Conservation (phyloP, 2,888 invertebrate genomes). For the Spisula solida region DNA sequence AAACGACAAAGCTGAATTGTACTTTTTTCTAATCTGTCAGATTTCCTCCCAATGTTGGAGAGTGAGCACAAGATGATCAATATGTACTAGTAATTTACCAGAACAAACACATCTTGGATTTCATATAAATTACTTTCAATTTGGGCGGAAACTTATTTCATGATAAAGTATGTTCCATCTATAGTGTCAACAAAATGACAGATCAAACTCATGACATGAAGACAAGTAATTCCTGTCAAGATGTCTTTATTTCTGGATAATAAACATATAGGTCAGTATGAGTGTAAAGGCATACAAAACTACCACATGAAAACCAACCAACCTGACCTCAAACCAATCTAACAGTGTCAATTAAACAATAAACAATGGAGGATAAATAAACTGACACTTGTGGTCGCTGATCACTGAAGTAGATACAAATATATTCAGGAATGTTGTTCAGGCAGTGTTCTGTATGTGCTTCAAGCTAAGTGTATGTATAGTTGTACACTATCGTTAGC, state of each 20-base stretch:
- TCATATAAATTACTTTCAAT: not conserved
- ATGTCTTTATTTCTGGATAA: not conserved
- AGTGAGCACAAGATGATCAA: too few relatives aligned
- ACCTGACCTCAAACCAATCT: conserved; percentile 8
- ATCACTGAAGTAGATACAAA: not conserved
- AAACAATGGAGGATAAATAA: conserved; percentile 6
- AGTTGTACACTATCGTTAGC: too few relatives aligned
- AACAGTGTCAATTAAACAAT: conserved; percentile 4
- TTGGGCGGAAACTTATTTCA: conserved; percentile 12
- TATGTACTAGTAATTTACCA: too few relatives aligned
- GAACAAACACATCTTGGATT: too few relatives aligned
- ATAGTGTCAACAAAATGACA: conserved; percentile 15
- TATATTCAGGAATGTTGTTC: not conserved
- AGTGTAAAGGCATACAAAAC: not conserved
- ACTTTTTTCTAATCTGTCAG: too few relatives aligned
- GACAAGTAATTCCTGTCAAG: conserved; percentile 13
- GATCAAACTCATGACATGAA: conserved; percentile 13
- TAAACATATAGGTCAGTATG: conserved; percentile 14
- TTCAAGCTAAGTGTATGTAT: not conserved
- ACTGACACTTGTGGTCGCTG: not conserved
- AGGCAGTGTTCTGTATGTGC: not conserved
- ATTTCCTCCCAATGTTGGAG: too few relatives aligned
- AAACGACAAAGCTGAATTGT: too few relatives aligned
- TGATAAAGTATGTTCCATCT: not conserved
- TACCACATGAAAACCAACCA: not conserved